These are phyloP conservation scores for Thunnus maccoyii DNA, from an alignment of 2,113 vertebrate species.

Conservation along the genomic window DNA sequence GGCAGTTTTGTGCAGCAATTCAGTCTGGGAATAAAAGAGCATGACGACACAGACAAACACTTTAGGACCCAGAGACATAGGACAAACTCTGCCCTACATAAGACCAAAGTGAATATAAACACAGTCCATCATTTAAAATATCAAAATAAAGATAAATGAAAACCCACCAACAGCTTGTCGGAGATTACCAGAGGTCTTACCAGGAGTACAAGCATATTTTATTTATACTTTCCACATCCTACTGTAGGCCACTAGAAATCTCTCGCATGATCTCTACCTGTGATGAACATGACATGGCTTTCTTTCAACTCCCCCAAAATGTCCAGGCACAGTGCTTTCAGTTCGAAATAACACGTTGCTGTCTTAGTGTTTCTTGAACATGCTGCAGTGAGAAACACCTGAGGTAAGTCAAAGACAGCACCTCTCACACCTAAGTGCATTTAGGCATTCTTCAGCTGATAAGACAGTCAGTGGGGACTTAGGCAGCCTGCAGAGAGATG, in stretches of 20 bases:
- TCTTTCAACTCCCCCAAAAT: slow-evolving; percentile 48
- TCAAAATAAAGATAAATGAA: slow-evolving; percentile 63
- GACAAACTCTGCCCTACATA: slow-evolving; percentile 63
- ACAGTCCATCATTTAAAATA: slow-evolving; percentile 68
- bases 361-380: slow-evolving; percentile 59
- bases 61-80: slow-evolving; percentile 62
- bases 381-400: slow-evolving; percentile 58
- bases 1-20: slow-evolving; percentile 80
- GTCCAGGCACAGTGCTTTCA: slow-evolving; percentile 63
- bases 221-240: slow-evolving; percentile 61
- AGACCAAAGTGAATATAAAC: slow-evolving; percentile 72
- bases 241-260: slow-evolving; percentile 43
- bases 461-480: slow-evolving; percentile 56
- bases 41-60: slow-evolving; percentile 65
- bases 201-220: slow-evolving; percentile 58
- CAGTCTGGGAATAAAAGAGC: slow-evolving; percentile 75
- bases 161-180: slow-evolving; percentile 42
- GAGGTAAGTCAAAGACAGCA: slow-evolving; percentile 58
- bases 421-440: slow-evolving; percentile 60
- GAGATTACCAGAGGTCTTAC: slow-evolving; percentile 52
- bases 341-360: slow-evolving; percentile 49
- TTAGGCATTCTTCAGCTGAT: slow-evolving; percentile 63
- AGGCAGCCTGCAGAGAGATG: slow-evolving; percentile 64
- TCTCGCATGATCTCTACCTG: slow-evolving; percentile 45
- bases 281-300: slow-evolving; percentile 60